phyloP scores from a whole-genome alignment of 2,113 vertebrate genomes.

The Calidris pygmaea region DNA sequence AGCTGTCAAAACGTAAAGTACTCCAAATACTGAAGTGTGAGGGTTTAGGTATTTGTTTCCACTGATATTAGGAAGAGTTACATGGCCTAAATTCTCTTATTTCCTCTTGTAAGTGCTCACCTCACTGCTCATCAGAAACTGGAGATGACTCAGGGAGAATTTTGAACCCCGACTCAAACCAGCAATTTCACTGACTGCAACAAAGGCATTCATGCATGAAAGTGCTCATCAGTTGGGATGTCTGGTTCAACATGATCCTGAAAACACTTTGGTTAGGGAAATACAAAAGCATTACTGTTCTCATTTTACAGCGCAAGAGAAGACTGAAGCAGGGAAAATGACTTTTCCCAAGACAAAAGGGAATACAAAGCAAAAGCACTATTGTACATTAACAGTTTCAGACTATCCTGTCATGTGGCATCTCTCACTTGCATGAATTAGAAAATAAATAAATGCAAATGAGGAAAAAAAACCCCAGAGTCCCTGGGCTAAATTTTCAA shows the following conservation, averaged over 20 bases:
- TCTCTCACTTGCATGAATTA: background rate
- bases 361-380: background rate
- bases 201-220: background rate
- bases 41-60: slow-evolving; percentile 5
- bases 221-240: background rate
- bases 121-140: background rate
- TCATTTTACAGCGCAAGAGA: background rate
- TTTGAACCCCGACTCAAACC: background rate
- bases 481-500: background rate
- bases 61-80: background rate
- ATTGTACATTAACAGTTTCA: background rate
- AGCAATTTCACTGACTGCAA: background rate
- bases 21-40: background rate
- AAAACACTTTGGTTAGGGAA: background rate
- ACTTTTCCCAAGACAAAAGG: background rate
- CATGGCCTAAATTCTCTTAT: background rate
- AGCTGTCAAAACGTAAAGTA: slow-evolving; percentile 36
- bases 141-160: background rate
- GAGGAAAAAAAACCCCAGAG: background rate
- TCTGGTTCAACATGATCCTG: background rate
- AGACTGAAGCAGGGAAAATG: background rate
- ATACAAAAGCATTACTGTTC: background rate
- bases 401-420: background rate
- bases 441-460: slow-evolving; percentile 18
- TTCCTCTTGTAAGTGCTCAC: background rate